Evolutionary conservation across 2,888 invertebrate genomes (phyloP).

Genomic region (Drosophila hamatofila): DNA sequence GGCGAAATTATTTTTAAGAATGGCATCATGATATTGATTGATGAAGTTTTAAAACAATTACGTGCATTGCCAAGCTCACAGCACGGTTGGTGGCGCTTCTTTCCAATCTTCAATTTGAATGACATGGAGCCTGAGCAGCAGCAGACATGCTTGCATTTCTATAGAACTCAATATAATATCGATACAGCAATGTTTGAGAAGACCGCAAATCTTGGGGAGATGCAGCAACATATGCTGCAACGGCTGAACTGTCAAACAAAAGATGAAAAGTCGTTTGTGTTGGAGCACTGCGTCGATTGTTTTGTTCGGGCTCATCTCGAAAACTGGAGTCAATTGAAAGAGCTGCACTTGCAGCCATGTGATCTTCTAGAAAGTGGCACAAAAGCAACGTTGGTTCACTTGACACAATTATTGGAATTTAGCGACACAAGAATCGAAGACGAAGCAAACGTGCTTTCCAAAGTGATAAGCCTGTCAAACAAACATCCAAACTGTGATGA

Average conservation of each 20-base stretch:
- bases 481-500: neutral
- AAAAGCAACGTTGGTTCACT: conserved; percentile 35
- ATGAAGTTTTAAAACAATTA: conserved; percentile 35
- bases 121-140: conserved; percentile 4
- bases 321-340: conserved; percentile 48
- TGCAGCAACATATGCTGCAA: conserved; percentile 38
- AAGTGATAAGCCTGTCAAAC: conserved; percentile 25
- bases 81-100: conserved; percentile 68
- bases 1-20: conserved; percentile 39
- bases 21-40: neutral
- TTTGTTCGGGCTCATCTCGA: conserved; percentile 32
- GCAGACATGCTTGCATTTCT: conserved; percentile 37
- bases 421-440: conserved; percentile 31
- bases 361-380: conserved; percentile 66
- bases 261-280: conserved; percentile 57
- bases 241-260: conserved; percentile 48
- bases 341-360: conserved; percentile 38
- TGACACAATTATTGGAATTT: conserved; percentile 20
- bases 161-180: conserved; percentile 44
- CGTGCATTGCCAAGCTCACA: conserved; percentile 33
- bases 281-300: conserved; percentile 59
- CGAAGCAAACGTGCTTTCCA: conserved; percentile 38
- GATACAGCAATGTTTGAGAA: conserved; percentile 23
- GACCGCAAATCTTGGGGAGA: neutral
- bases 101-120: conserved; percentile 39